Evolutionary conservation across 92 coral and sea anemone species (phyloP).

Genomic region (Epizoanthus rinbou): DNA sequence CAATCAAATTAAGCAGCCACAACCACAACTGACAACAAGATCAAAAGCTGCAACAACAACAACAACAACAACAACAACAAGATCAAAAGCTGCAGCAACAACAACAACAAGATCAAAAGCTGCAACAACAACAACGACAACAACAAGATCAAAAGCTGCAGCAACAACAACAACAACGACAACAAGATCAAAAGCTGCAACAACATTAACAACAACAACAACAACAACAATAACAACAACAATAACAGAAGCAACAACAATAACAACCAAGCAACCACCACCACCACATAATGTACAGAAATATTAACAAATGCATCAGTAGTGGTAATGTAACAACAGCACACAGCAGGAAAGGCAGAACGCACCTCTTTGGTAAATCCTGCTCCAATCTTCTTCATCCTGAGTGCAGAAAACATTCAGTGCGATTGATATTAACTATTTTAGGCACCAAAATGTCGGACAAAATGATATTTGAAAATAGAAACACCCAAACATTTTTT

Average conservation of each 20-base stretch:
- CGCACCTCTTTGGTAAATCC: constrained; percentile 50
- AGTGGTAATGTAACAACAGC: background rate
- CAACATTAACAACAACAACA: background rate
- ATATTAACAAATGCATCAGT: background rate
- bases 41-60: background rate
- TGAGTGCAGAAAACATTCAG: constrained; percentile 2
- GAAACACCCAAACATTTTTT: no score
- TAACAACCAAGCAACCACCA: no score
- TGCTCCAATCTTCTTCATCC: constrained; percentile 59
- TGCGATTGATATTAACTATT: background rate
- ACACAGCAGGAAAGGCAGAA: background rate
- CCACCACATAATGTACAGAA: background rate
- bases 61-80: background rate
- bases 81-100: no score
- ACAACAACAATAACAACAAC: no score
- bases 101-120: background rate
- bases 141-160: no score
- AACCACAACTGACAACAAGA: no score
- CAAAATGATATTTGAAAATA: no score
- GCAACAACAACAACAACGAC: background rate
- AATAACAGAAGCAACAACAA: no score
- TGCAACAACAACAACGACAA: no score
- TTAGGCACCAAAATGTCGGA: background rate
- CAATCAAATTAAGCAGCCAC: no score
- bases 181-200: background rate